Conservation (phyloP, 2,797 vertebrate species). For the Danio aesculapii region DNA sequence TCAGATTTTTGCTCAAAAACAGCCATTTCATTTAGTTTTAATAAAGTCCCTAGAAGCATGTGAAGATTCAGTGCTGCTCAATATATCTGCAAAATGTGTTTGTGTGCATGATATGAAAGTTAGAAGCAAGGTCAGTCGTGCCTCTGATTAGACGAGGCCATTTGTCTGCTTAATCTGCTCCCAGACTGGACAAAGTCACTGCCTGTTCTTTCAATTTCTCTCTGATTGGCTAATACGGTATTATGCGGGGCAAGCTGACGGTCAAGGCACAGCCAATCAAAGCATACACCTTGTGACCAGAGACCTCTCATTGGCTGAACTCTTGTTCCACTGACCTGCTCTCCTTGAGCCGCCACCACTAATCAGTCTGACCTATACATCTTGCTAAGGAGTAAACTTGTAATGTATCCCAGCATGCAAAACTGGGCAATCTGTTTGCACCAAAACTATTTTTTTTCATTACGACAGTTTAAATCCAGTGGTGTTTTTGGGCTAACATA, state of each 20-base stretch:
- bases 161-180: conserved; percentile 59
- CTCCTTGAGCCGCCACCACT: conserved; percentile 70
- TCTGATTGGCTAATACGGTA: conserved; percentile 27
- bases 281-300: background rate
- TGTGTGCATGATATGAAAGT: conserved; percentile 25
- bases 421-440: background rate
- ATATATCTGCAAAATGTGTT: background rate
- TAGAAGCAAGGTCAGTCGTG: conserved; percentile 49
- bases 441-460: too few relatives aligned
- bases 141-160: conserved; percentile 65
- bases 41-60: background rate
- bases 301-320: conserved; percentile 39
- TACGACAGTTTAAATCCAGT: too few relatives aligned
- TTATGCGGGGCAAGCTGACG: background rate
- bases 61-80: background rate
- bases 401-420: background rate
- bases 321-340: conserved; percentile 59
- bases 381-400: conserved; percentile 49
- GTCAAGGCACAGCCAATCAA: conserved; percentile 15
- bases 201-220: conserved; percentile 31
- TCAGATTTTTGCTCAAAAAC: background rate
- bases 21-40: background rate
- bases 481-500: too few relatives aligned
- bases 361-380: conserved; percentile 73
- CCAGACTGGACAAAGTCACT: conserved; percentile 61